Base-by-base conservation (phyloP, 2,797 vertebrate genomes). In the Pseudomugil gertrudae region DNA sequence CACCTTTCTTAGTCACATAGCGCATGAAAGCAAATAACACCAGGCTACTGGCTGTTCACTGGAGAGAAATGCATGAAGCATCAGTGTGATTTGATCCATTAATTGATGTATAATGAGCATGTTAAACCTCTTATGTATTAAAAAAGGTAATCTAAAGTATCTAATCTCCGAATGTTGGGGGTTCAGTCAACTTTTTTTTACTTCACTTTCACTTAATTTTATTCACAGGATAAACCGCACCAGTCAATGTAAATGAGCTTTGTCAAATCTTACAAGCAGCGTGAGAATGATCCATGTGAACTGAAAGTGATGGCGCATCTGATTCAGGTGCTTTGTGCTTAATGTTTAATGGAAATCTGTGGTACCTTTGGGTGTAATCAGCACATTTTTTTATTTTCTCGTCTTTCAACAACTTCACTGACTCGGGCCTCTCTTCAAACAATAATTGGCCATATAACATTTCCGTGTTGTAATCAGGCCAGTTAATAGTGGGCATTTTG, bases 121-220 rank as follows among this genome's bases (percentile, higher is more conserved):
- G 63, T 43, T 43, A 43, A 58, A 50, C 15, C 55, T 19, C 53
- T 55, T 43, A 54, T 69, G 19, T 55, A 9, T 70, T 32, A 30
- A 21, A 40, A 38, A 11, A 64, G 47, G 6, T 51, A 57, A 72
- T 75, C 50, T 45, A 14, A 59, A 61, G 32, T 23, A 21, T 60
- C 51, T 57, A 8, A 66, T 75, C 57, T 63, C 26, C 38, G n/a
- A 23, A 79, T 66, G 33, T 63, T 40, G 3, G 32, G 73, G 47
- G 19, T 72, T 76, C 17, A 30, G 9, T 66, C 9, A 58, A 67
- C 60, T 55, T 79, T 21, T 17, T 2, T 69, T 77, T 62, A 51
- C 70, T 73, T 87, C 74, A 83, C 75, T 79, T 87, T 88, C 81
- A 86, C 61, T 85, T 84, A 71, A 85, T 83, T 63, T 68, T 62